Conservation (phyloP, 2,113 vertebrate species). For the Eulemur macaco region DNA sequence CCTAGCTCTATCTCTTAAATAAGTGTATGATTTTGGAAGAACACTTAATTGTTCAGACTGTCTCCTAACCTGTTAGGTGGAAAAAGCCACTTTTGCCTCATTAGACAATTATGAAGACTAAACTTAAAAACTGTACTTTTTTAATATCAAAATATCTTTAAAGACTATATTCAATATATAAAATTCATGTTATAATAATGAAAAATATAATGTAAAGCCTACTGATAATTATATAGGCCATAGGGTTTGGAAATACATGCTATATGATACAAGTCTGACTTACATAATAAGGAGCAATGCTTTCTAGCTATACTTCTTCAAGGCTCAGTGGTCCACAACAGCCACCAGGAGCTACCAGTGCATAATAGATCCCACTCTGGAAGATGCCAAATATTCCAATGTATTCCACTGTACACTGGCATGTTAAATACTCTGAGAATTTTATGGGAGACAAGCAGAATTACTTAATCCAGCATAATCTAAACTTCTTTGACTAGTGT, state of each 20-base stretch:
- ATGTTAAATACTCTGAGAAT: neutral
- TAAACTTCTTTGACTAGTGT: neutral
- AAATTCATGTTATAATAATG: neutral
- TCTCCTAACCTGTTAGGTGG: neutral
- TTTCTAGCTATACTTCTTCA: neutral
- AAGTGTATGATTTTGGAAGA: neutral
- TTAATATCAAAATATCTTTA: neutral
- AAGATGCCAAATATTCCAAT: neutral
- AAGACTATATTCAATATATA: neutral
- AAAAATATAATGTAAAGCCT: neutral
- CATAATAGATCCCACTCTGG: too few species aligned
- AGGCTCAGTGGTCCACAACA: too few species aligned
- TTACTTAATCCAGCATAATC: too few species aligned
- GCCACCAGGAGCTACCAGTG: neutral
- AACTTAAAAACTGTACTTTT: neutral
- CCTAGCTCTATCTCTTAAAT: neutral
- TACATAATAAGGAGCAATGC: neutral
- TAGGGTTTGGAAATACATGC: neutral
- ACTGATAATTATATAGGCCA: neutral
- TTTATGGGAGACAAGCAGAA: too few species aligned
- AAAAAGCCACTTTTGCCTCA: neutral
- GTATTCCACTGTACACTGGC: neutral
- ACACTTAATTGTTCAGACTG: neutral
- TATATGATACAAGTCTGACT: neutral
- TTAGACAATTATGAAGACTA: neutral